Conservation (phyloP, 23 tunicate species). For the Aplidium turbinatum region DNA sequence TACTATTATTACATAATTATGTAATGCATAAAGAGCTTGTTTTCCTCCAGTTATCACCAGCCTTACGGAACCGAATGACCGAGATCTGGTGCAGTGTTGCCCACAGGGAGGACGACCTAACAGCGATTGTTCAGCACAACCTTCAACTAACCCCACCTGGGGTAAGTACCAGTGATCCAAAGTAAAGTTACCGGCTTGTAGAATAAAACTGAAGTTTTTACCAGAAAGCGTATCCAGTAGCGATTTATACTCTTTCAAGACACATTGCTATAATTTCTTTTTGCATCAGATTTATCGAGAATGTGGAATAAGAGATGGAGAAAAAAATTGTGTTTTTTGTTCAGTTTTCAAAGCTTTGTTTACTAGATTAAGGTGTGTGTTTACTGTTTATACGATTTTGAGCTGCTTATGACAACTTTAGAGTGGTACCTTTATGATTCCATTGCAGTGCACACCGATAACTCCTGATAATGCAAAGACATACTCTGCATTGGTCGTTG, state of each 20-base stretch:
- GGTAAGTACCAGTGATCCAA: constrained; percentile 13
- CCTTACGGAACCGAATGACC: constrained; percentile 93
- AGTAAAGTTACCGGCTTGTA: background rate
- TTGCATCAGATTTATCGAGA: too few species aligned
- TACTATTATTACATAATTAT: too few species aligned
- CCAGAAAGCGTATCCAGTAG: too few species aligned
- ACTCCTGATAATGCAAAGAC: background rate
- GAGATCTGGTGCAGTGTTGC: constrained; percentile 90
- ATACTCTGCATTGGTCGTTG: constrained; percentile 68
- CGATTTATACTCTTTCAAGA: too few species aligned
- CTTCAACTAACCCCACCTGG: constrained; percentile 1
- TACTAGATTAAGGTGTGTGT: too few species aligned
- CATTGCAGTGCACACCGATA: background rate
- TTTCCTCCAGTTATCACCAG: constrained; percentile 81
- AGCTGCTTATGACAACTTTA: too few species aligned
- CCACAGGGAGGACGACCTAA: constrained; percentile 54
- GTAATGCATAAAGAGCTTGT: too few species aligned
- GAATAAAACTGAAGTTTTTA: background rate
- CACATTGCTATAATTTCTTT: too few species aligned
- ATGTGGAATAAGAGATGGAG: too few species aligned
- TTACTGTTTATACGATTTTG: too few species aligned
- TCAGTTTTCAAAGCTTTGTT: background rate
- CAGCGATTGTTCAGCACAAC: constrained; percentile 63
- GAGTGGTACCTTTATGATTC: too few species aligned
- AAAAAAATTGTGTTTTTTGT: background rate